phyloP scores from a whole-genome alignment of 2,113 vertebrate species.

The Ptychochromis oligacanthus region DNA sequence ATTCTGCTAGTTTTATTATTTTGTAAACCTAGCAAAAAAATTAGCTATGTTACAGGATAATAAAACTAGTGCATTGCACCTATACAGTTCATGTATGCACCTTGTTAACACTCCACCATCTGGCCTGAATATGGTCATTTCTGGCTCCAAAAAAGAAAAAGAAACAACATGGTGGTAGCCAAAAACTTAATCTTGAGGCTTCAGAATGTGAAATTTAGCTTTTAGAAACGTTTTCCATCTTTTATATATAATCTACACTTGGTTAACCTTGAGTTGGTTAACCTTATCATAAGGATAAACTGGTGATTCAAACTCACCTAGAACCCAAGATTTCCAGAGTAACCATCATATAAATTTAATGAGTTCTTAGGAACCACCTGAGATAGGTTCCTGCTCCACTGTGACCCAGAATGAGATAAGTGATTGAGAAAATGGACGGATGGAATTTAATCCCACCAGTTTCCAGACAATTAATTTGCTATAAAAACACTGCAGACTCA shows the following conservation, averaged over 20 bases:
- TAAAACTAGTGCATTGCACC: not conserved
- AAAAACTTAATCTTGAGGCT: not conserved
- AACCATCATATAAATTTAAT: not conserved
- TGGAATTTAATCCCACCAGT: not conserved
- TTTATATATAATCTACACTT: not conserved
- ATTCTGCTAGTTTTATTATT: not conserved
- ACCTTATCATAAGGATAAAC: not conserved
- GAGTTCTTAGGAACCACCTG: too few relatives aligned
- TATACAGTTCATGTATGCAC: not conserved
- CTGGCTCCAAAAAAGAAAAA: not conserved
- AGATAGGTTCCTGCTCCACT: not conserved
- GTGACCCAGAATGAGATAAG: not conserved
- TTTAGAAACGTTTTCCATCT: not conserved
- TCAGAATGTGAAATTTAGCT: not conserved
- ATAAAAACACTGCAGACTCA: not conserved
- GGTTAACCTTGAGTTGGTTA: not conserved
- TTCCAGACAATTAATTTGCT: not conserved
- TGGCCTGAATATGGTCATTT: not conserved
- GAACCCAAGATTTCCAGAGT: not conserved
- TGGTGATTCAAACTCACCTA: not conserved
- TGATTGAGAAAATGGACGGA: not conserved
- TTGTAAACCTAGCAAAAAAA: not conserved
- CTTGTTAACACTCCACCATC: not conserved
- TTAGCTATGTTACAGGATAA: too few relatives aligned
- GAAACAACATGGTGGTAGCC: not conserved